These are phyloP conservation scores for Pantherophis vulpinus DNA, from an alignment of 2,797 vertebrate species.

Conservation along the genomic window DNA sequence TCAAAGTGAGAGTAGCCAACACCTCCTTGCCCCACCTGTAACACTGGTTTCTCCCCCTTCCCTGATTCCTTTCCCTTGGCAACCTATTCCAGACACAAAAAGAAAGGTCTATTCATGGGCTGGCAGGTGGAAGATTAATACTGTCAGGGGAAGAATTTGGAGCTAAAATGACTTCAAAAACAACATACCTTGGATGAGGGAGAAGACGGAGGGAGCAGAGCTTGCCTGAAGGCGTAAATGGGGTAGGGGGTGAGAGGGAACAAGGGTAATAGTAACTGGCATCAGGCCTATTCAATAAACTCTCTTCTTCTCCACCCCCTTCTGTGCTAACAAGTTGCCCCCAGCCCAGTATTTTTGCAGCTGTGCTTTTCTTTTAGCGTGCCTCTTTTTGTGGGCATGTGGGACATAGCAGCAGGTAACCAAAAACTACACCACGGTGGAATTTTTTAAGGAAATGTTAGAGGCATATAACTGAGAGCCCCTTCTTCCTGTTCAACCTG, in stretches of 20 bases:
- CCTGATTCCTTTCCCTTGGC: conserved; percentile 42
- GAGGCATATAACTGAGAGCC: conserved; percentile 40
- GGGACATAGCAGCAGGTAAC: conserved; percentile 40
- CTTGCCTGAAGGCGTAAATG: conserved; percentile 46
- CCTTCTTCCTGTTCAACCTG: conserved; percentile 43
- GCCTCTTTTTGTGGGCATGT: conserved; percentile 34
- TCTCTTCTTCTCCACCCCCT: neutral
- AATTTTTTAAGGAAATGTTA: conserved; percentile 51
- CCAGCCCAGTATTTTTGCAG: conserved; percentile 31
- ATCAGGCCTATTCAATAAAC: conserved; percentile 34
- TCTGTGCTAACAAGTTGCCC: conserved; percentile 26
- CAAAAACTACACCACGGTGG: conserved; percentile 50
- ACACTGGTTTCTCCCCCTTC: neutral
- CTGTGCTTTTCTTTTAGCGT: conserved; percentile 33
- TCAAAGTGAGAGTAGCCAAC: conserved; percentile 4
- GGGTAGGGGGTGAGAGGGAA: neutral
- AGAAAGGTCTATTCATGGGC: conserved; percentile 60
- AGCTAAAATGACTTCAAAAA: conserved; percentile 64
- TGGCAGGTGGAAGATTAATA: conserved; percentile 62
- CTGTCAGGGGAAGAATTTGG: conserved; percentile 60
- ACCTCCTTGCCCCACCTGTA: conserved; percentile 38
- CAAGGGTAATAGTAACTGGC: conserved; percentile 53
- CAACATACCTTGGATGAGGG: conserved; percentile 39
- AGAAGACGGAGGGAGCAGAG: conserved; percentile 37
- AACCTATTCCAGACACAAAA: conserved; percentile 29